Evolutionary conservation across 2,113 vertebrate genomes (phyloP).

Genomic region (Neolamprologus tretocephalus): DNA sequence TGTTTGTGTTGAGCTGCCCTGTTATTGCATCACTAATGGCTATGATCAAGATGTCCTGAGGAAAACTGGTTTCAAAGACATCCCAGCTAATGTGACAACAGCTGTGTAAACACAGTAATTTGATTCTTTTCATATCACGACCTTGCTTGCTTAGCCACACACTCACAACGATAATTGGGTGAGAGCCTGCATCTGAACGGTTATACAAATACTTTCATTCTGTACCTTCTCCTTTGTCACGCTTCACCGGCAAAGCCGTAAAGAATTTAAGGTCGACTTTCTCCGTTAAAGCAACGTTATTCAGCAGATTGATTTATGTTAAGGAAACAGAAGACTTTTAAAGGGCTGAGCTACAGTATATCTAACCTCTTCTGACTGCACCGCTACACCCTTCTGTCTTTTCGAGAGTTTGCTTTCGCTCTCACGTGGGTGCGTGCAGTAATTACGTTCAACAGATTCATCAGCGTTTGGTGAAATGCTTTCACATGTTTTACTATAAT

Average conservation of each 20-base stretch:
- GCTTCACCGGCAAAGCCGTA: slow-evolving; percentile 27
- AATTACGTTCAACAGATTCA: slow-evolving; percentile 26
- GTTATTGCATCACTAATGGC: not conserved
- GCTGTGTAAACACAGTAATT: not conserved
- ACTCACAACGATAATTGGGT: not conserved
- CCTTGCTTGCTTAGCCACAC: not conserved
- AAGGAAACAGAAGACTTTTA: slow-evolving; percentile 25
- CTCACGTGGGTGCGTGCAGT: not conserved
- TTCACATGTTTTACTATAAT: slow-evolving; percentile 54
- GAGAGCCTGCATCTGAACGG: not conserved
- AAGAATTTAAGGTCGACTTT: slow-evolving; percentile 15
- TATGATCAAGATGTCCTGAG: not conserved
- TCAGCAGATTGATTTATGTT: slow-evolving; percentile 46
- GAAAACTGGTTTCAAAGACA: not conserved
- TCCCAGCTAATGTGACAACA: not conserved
- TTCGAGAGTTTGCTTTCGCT: slow-evolving; percentile 16
- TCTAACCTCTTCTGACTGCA: not conserved
- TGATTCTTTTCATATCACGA: not conserved
- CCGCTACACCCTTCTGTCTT: not conserved
- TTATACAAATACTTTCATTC: not conserved
- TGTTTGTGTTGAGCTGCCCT: not conserved
- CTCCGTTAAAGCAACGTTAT: slow-evolving; percentile 6
- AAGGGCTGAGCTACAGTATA: not conserved
- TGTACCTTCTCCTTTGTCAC: not conserved
- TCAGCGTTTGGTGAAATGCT: slow-evolving; percentile 40